Base-by-base conservation (phyloP, 2,797 vertebrate genomes). In the Acanthis flammea region DNA sequence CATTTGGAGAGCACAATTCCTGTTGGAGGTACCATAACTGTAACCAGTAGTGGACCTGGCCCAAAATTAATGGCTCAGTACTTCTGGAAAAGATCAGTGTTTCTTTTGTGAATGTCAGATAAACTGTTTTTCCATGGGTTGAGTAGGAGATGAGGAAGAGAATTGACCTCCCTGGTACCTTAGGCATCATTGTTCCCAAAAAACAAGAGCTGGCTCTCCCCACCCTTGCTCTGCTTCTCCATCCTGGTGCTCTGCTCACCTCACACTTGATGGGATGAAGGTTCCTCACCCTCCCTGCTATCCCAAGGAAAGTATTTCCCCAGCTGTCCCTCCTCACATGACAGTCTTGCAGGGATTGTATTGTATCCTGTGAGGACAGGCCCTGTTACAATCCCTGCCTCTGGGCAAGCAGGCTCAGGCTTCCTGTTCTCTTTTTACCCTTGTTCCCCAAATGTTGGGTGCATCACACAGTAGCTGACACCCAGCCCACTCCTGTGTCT, bases 371-470 rank as follows among this genome's bases (percentile, higher is more conserved):
- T 65, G 77, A 74, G 50, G 81, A 70, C 33, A 90, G 65, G 37
- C 63, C 9, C 58, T 51, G 3, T 73, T 77, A 9, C 16, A 87
- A 27, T 60, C 62, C 1, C 80, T 70, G 58, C 55, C 91, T 68
- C 90, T 94, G 86, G 62, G 31, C 61, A 70, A 45, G 63, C 58
- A 78, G 66, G 50, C 75, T 73, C 50, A 30, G 63, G 76, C 67
- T 93, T 83, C 92, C 82, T 93, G 77, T 83, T 92, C 81, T 73
- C 85, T 72, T 15, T 1, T 71, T 44, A 39, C 33, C 57, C 63
- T 79, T 45, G 35, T 81, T 93, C 72, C 81, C 66, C 44, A 25
- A 89, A 14, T 31, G 24, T 60, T 73, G 48, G 94, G 54, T 79
- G 51, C 57, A 68, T 48, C 71, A 61, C 57, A n/a, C 87, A 58